phyloP scores from a whole-genome alignment of 2,113 vertebrate genomes.

The Circaetus cinerascens region DNA sequence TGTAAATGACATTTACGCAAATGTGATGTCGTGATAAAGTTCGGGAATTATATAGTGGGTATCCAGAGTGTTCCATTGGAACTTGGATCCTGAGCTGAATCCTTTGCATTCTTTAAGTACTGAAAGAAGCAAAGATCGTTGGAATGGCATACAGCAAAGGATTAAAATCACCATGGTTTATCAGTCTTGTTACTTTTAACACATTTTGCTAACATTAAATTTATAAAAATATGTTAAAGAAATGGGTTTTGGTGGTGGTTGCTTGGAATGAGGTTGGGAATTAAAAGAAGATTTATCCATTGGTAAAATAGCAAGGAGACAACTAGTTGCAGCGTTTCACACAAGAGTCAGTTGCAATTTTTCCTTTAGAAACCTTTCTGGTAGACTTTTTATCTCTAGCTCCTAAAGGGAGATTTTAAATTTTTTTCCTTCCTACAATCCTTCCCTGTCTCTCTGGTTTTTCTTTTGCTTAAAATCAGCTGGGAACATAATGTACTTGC shows the following conservation, averaged over 20 bases:
- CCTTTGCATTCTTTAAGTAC: neutral
- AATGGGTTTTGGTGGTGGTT: neutral
- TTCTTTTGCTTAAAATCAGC: neutral
- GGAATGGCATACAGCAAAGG: neutral
- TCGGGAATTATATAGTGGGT: neutral
- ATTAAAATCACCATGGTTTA: neutral
- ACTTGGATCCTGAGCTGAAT: neutral
- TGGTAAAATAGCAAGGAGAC: neutral
- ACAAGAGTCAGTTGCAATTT: neutral
- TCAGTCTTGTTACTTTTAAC: neutral
- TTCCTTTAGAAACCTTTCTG: neutral
- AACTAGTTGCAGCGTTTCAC: neutral
- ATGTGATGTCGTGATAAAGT: neutral
- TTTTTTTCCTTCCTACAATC: neutral
- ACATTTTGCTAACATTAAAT: neutral
- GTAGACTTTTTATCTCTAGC: neutral
- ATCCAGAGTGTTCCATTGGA: neutral
- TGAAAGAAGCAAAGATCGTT: neutral
- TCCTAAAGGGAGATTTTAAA: neutral
- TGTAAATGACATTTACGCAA: neutral
- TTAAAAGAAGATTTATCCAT: neutral
- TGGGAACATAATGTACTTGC: constrained; percentile 29
- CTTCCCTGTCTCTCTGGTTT: neutral
- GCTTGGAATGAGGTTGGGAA: neutral
- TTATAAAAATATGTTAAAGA: neutral